These are phyloP conservation scores for Haplochromis burtoni DNA, from an alignment of 2,113 vertebrate species.

Conservation along the genomic window DNA sequence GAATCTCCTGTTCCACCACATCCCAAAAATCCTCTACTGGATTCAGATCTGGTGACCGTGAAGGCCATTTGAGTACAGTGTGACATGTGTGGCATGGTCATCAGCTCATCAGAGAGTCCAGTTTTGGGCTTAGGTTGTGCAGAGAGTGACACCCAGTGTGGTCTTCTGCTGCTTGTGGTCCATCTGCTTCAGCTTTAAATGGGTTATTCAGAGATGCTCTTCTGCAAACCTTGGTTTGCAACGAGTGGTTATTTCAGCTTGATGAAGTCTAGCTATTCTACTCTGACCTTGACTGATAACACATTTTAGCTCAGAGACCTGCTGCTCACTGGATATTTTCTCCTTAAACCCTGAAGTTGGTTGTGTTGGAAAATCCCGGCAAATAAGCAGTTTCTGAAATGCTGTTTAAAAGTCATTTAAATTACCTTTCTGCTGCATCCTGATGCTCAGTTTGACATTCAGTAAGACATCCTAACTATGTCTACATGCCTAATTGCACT, in stretches of 20 bases:
- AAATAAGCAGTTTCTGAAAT: not conserved
- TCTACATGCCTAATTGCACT: not conserved
- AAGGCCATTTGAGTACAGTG: not conserved
- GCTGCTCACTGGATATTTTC: not conserved
- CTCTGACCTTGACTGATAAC: not conserved
- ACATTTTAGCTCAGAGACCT: not conserved
- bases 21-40: not conserved
- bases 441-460: not conserved
- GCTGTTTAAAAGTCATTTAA: accelerated
- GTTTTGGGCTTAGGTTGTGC: not conserved
- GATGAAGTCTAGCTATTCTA: not conserved
- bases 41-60: not conserved
- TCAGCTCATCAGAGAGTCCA: not conserved
- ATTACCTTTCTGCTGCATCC: not conserved
- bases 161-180: not conserved
- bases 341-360: not conserved
- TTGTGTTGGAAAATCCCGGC: not conserved
- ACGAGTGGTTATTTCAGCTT: not conserved
- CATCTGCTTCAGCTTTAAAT: not conserved
- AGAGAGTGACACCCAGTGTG: not conserved
- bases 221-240: not conserved
- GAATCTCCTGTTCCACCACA: not conserved
- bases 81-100: not conserved
- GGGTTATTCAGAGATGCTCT: not conserved
- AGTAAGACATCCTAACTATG: not conserved